Base-by-base conservation (phyloP, 1,140 invertebrate species). In the Drosophila lacteicornis region DNA sequence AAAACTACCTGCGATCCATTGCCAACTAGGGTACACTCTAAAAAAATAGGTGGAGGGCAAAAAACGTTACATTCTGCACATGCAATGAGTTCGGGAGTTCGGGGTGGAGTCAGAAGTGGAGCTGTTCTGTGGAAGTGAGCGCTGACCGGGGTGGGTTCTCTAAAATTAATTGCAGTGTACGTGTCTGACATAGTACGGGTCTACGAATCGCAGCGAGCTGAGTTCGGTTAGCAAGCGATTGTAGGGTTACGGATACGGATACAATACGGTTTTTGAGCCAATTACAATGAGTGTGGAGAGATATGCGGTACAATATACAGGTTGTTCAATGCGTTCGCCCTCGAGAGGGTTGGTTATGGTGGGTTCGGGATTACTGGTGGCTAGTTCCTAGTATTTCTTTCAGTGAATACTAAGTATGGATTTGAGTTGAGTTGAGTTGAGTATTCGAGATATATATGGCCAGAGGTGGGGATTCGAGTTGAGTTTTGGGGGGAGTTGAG, bases 281-380 rank as follows among this genome's bases (percentile, higher is more conserved):
- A 74, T 74, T 58, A 49, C 40, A 60, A 74, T 74, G 70, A 73
- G 69, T 73, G 69, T 73, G 40, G 46, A 40, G 53, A 56, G 36
- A 25, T 22, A 56, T 56, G 19, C 51, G 45, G 55, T 73, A 60
- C 42, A 63, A 79, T 79, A 73, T 79, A 79, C 76, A 79, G 49
- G 76, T 79, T 70, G 69, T 66, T 85, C 79, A 79, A 85, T 79
- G 75, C 74, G 61, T 71, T 79, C 81, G 82, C 77, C 80, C 62
- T 55, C 58, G 46, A 51, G 49, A 66, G 49, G 59, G 33, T 75
- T 75, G 42, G 40, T 65, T 7, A 17, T 55, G 51, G 40, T 62
- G 19, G 57, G 15, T 19, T 27, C 40, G 17, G 42, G 43, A 56
- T 56, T 71, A 61, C 47, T 58, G 58, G 66, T 69, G 66, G 61